These are phyloP conservation scores for Aleiodes sp. DNA, from an alignment of 1,140 invertebrate species.

Conservation along the genomic window DNA sequence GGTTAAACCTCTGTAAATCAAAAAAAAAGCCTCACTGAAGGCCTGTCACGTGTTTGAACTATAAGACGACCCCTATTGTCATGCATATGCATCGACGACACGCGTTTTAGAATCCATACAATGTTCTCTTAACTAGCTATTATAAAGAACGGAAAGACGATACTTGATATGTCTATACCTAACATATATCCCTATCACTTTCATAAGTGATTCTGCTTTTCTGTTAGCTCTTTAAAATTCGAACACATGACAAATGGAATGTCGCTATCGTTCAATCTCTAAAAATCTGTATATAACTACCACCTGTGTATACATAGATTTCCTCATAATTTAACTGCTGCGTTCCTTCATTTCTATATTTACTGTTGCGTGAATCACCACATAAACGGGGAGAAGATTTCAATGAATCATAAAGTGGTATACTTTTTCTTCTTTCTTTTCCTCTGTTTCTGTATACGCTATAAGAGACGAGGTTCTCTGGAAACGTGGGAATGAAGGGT, in stretches of 20 bases:
- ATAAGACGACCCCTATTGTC: conserved; percentile 48
- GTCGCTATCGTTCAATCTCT: neutral
- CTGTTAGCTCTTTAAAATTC: neutral
- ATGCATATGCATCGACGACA: conserved; percentile 51
- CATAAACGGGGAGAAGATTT: conserved; percentile 6
- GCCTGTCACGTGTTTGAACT: conserved; percentile 35
- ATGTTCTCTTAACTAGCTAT: conserved; percentile 59
- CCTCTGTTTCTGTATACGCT: neutral
- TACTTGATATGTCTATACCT: neutral
- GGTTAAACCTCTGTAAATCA: neutral
- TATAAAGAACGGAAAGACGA: conserved; percentile 38
- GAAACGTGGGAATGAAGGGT: conserved; percentile 21
- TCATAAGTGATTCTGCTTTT: conserved; percentile 3
- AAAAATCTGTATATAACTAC: neutral
- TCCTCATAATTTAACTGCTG: conserved; percentile 9
- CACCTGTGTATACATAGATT: conserved; percentile 18
- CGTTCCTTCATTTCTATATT: conserved; percentile 6
- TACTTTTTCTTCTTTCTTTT: neutral
- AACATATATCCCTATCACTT: neutral
- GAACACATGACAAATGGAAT: neutral
- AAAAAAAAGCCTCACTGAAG: conserved; percentile 44
- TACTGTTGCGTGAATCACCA: conserved; percentile 2
- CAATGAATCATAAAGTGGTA: conserved; percentile 16
- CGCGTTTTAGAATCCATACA: conserved; percentile 50
- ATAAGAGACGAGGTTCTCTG: neutral